These are phyloP conservation scores for Hyperoplus lanceolatus DNA, from an alignment of 2,797 vertebrate species.

Conservation along the genomic window DNA sequence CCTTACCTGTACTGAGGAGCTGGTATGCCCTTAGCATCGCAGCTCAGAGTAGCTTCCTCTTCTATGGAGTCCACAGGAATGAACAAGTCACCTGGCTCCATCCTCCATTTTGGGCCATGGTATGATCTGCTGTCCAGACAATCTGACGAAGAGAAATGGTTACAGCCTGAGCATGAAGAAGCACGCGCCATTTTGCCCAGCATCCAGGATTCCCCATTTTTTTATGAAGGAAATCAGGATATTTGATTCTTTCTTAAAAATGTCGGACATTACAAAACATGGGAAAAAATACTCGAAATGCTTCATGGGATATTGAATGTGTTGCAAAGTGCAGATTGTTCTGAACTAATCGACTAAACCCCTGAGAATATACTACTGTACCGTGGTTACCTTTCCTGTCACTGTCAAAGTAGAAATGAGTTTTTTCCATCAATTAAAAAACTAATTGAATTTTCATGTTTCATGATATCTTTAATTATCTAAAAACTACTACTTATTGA, in stretches of 20 bases:
- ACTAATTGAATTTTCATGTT: not conserved
- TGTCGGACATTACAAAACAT: constrained; percentile 13
- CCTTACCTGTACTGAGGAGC: constrained; percentile 85
- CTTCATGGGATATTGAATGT: constrained; percentile 12
- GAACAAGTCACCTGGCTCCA: constrained; percentile 87
- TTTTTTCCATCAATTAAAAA: not conserved
- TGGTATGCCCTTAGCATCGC: constrained; percentile 85
- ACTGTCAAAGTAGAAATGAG: not conserved
- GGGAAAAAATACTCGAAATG: not conserved
- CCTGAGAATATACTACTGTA: not conserved
- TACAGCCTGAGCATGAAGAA: constrained; percentile 27
- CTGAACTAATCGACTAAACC: not conserved
- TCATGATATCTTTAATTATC: no score
- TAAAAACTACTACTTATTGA: no score
- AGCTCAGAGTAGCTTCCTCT: constrained; percentile 86
- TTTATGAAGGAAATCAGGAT: constrained; percentile 1
- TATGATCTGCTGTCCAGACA: constrained; percentile 83
- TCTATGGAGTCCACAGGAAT: constrained; percentile 85
- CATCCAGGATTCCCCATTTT: constrained; percentile 12
- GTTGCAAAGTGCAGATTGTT: constrained; percentile 1
- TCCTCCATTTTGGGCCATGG: constrained; percentile 86
- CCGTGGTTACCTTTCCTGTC: not conserved
- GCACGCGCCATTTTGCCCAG: constrained; percentile 11
- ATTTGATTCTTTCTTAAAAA: constrained; percentile 5
- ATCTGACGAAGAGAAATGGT: constrained; percentile 70